These are phyloP conservation scores for Loxodonta africana DNA, from an alignment of 2,113 vertebrate species.

Conservation along the genomic window DNA sequence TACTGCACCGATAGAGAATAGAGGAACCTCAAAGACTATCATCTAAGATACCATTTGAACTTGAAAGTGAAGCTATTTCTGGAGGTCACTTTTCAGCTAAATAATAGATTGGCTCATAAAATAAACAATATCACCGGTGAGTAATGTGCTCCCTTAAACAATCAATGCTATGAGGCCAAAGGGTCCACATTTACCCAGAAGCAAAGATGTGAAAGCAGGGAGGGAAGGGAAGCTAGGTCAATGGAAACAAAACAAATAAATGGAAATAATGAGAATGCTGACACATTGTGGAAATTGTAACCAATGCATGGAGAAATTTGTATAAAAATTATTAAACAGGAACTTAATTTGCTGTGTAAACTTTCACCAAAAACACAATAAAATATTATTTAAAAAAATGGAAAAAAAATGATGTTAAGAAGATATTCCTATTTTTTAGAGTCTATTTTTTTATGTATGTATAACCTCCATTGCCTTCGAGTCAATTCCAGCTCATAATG, in stretches of 20 bases:
- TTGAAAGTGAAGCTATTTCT: background rate
- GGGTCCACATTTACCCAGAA: background rate
- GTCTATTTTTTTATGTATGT: background rate
- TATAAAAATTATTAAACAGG: background rate
- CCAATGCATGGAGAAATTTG: background rate
- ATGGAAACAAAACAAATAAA: background rate
- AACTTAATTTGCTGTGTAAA: background rate
- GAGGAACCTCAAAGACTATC: background rate
- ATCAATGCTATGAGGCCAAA: background rate
- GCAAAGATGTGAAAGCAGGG: background rate
- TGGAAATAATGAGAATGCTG: background rate
- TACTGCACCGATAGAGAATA: background rate
- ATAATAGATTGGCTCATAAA: background rate
- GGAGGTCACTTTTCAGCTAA: background rate
- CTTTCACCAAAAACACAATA: background rate
- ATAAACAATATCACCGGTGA: background rate
- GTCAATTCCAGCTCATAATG: too few relatives aligned
- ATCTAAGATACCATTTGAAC: background rate
- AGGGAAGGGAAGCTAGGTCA: background rate
- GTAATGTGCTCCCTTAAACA: background rate
- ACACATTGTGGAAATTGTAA: background rate
- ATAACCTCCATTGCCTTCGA: too few relatives aligned
- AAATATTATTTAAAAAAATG: background rate
- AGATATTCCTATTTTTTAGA: background rate
- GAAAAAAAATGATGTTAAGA: background rate